These are phyloP conservation scores for Dromius quadrimaculatus DNA, from an alignment of 2,888 invertebrate species.

Conservation along the genomic window DNA sequence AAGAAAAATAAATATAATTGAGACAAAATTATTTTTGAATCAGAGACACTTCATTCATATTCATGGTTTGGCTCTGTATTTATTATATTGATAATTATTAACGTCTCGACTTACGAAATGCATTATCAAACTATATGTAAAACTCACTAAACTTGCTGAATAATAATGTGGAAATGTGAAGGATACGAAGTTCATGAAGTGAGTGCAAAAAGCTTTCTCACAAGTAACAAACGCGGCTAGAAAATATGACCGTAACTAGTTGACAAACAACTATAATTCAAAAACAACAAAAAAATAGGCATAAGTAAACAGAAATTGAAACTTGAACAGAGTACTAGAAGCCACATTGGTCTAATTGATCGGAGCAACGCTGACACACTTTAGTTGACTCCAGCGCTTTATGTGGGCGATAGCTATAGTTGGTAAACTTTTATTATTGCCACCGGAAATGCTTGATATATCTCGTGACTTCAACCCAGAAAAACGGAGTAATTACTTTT, in stretches of 20 bases:
- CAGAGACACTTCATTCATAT: too few relatives aligned
- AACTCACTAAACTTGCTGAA: too few relatives aligned
- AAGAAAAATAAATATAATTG: too few relatives aligned
- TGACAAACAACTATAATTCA: slow-evolving; percentile 38
- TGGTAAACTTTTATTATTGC: slow-evolving; percentile 49
- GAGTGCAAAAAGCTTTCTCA: too few relatives aligned
- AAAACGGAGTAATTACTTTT: slow-evolving; percentile 47
- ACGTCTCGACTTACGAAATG: too few relatives aligned
- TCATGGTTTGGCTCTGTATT: too few relatives aligned
- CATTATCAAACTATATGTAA: too few relatives aligned
- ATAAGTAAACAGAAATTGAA: background rate
- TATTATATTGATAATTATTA: too few relatives aligned
- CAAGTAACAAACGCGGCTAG: too few relatives aligned
- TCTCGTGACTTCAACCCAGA: slow-evolving; percentile 41
- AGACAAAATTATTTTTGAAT: too few relatives aligned
- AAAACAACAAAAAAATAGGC: background rate
- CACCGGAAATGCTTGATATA: slow-evolving; percentile 46
- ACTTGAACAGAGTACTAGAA: slow-evolving; percentile 2
- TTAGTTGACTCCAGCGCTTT: slow-evolving; percentile 29
- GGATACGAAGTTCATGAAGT: too few relatives aligned
- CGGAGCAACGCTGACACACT: slow-evolving; percentile 3
- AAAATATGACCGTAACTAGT: slow-evolving; percentile 23
- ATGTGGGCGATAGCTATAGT: slow-evolving; percentile 31
- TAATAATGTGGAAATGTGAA: too few relatives aligned
- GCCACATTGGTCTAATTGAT: background rate